Evolutionary conservation across 2,113 vertebrate species (phyloP).

Genomic region (Carlito syrichta): DNA sequence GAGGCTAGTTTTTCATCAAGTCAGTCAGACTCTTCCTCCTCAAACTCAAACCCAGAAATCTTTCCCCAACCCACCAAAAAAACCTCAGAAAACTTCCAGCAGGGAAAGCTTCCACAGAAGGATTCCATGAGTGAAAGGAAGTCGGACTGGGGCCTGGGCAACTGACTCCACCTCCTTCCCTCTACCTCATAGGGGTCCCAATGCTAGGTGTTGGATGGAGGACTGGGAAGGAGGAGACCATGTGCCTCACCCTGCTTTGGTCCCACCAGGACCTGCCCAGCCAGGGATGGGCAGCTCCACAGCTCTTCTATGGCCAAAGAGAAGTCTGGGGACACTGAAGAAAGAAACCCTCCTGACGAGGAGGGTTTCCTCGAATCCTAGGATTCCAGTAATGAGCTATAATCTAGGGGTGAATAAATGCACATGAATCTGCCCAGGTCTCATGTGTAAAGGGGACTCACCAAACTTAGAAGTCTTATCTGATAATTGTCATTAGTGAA

Average conservation of each 20-base stretch:
- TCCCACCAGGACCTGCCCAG: not conserved
- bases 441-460: not conserved
- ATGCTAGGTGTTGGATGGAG: not conserved
- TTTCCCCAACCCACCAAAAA: not conserved
- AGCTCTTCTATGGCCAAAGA: not conserved
- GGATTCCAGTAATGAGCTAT: not conserved
- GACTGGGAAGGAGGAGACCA: too few species aligned
- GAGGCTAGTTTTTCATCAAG: not conserved
- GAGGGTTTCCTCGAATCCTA: not conserved
- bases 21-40: not conserved
- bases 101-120: not conserved
- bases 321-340: not conserved
- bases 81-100: too few species aligned
- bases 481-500: not conserved
- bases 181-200: not conserved
- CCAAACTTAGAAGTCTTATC: not conserved
- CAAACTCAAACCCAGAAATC: not conserved
- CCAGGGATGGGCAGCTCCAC: fast-evolving
- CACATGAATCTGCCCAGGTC: too few species aligned
- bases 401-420: not conserved
- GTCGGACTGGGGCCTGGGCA: not conserved
- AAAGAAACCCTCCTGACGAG: not conserved
- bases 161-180: not conserved
- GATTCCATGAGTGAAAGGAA: not conserved
- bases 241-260: not conserved